Base-by-base conservation (phyloP, 2,888 invertebrate species). In the Ametastegia equiseti region DNA sequence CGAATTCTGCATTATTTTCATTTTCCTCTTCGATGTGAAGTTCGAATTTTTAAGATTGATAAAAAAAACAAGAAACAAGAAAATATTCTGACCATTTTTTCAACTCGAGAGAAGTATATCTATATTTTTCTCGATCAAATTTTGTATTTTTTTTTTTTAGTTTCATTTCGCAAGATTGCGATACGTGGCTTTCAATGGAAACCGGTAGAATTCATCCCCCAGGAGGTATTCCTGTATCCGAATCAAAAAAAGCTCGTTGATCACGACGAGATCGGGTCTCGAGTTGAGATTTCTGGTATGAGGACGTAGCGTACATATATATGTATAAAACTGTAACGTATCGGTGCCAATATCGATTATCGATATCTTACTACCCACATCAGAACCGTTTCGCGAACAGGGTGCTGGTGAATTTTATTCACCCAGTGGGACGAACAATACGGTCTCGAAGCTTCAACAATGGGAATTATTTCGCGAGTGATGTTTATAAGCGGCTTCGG, bases 321-420 rank as follows among this genome's bases (percentile, higher is more conserved):
- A 13, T 19, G n/a, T 39, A 15, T n/a, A 67, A 67, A 19, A 1
- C n/a, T 71, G 47, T 30, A 47, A 71, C 30, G 27, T 27, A 30
- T 30, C 45, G 45, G 19, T 71, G 47, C 7, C 42, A 27, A 30
- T 47, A 71, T 71, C 71, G 71, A 71, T 71, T 71, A 11, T 27
- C 71, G 47, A 71, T 71, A 71, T 47, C 6, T 47, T 45, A 71
- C 11, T 13, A 36, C 27, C 47, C 71, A 30, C 60, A 27, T 15
- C 71, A 15, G 71, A 71, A 71, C 27, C 30, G 6, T 15, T 71
- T 47, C n/a, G 27, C 71, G 15, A 9, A n/a, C n/a, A 45, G 9
- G 11, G 30, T 7, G 36, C 1, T 36, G 19, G 23, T 39, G 39
- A 42, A 11, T 39, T 67, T 67, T 9, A 19, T 67, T 42, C 4